Conservation (phyloP, 2,113 vertebrate genomes). For the Crypturellus undulatus region DNA sequence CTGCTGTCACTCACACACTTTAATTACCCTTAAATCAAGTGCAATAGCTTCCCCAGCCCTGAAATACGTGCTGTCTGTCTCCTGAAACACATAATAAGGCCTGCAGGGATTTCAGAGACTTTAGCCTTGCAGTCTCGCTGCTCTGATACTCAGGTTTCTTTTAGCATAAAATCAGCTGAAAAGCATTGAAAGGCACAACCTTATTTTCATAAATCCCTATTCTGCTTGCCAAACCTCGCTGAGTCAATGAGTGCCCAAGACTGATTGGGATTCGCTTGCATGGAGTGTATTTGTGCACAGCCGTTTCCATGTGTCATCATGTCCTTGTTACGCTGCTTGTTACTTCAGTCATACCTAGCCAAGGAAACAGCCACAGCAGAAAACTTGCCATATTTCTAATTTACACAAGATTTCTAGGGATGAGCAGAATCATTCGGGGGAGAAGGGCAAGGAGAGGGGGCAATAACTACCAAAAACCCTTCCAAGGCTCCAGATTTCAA, state of each 20-base stretch:
- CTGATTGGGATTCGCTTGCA: constrained; percentile 27
- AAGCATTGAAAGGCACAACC: not conserved
- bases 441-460: too few relatives aligned
- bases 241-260: not conserved
- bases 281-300: not conserved
- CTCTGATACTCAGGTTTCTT: constrained; percentile 57
- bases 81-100: constrained; percentile 35
- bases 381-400: not conserved
- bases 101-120: constrained; percentile 61
- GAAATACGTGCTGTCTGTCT: constrained; percentile 34
- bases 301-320: not conserved
- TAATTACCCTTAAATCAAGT: constrained; percentile 72
- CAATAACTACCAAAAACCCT: not conserved
- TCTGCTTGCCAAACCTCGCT: constrained; percentile 10
- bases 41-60: constrained; percentile 51
- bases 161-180: constrained; percentile 53
- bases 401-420: not conserved
- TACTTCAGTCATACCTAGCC: not conserved
- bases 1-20: constrained; percentile 28
- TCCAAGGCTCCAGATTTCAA: not conserved
- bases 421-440: not conserved
- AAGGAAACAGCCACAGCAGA: not conserved
- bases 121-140: constrained; percentile 20
- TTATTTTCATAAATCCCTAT: constrained; percentile 45
- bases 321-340: constrained; percentile 3